Conservation (phyloP, 2,113 vertebrate genomes). For the Epinephelus cyanopodus region DNA sequence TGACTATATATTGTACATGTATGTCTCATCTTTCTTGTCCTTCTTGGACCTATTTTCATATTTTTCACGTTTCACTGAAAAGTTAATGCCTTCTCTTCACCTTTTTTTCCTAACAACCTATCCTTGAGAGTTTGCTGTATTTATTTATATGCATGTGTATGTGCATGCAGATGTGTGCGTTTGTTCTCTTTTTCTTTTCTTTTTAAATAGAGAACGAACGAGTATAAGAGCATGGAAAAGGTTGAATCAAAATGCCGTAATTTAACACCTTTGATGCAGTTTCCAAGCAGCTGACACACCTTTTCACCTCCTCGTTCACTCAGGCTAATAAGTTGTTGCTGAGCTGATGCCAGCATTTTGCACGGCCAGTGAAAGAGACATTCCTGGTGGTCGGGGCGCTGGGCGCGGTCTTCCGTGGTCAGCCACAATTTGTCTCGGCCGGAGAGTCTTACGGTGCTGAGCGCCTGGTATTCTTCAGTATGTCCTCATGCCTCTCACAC, state of each 20-base stretch:
- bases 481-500: constrained; percentile 51
- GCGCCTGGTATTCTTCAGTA: constrained; percentile 62
- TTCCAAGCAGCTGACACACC: constrained; percentile 69
- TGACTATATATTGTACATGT: background rate
- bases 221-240: constrained; percentile 34
- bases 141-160: background rate
- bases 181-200: constrained; percentile 20
- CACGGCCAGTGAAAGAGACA: constrained; percentile 58
- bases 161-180: background rate
- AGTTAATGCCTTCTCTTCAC: background rate
- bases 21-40: background rate
- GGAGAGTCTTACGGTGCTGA: constrained; percentile 57
- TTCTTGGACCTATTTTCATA: background rate
- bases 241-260: constrained; percentile 41
- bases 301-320: constrained; percentile 46
- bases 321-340: constrained; percentile 48
- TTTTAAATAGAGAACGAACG: no score
- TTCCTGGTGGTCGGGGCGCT: constrained; percentile 62
- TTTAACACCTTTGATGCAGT: constrained; percentile 71
- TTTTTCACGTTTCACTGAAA: background rate
- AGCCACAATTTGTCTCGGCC: constrained; percentile 68
- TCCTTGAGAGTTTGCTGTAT: background rate
- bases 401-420: constrained; percentile 70
- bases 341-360: constrained; percentile 67
- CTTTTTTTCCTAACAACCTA: background rate